Evolutionary conservation across 2,797 vertebrate genomes (phyloP).

Genomic region (Centropyge bicolor): DNA sequence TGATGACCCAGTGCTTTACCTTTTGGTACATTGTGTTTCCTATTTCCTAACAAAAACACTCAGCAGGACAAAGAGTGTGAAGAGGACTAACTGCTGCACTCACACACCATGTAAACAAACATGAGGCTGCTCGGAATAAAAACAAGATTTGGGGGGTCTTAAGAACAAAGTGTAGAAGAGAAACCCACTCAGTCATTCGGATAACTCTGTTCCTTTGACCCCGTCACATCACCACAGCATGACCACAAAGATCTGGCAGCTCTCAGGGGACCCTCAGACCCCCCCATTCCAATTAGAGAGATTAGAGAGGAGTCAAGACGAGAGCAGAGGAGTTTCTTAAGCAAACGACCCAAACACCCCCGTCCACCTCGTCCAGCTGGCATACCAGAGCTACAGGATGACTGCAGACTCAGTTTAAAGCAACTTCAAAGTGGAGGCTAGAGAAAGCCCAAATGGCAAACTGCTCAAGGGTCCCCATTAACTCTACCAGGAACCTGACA

Average conservation of each 20-base stretch:
- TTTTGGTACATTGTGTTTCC: conserved; percentile 55
- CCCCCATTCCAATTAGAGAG: conserved; percentile 78
- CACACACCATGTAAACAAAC: conserved; percentile 41
- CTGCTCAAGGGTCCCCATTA: conserved; percentile 48
- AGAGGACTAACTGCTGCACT: conserved; percentile 30
- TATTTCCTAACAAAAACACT: conserved; percentile 40
- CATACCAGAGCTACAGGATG: conserved; percentile 71
- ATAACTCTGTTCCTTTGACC: conserved; percentile 47
- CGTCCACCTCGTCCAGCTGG: conserved; percentile 55
- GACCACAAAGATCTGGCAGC: conserved; percentile 74
- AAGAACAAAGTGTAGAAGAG: conserved; percentile 15
- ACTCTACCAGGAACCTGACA: conserved; percentile 44
- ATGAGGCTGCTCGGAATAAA: conserved; percentile 6
- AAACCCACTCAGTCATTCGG: conserved; percentile 24
- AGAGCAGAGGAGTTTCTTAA: conserved; percentile 63
- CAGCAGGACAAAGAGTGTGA: conserved; percentile 15
- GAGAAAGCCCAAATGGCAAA: conserved; percentile 59
- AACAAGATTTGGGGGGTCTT: conserved; percentile 5
- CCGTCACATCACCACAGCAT: conserved; percentile 61
- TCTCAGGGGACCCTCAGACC: conserved; percentile 57
- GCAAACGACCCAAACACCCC: conserved; percentile 52
- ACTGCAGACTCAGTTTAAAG: conserved; percentile 60
- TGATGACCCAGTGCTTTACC: conserved; percentile 13
- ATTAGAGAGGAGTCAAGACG: conserved; percentile 78
- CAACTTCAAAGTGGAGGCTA: conserved; percentile 69